A percentile compares a stretch with the other conserved stretches of the same genome.
phyloP scores from a whole-genome alignment of 2,888 invertebrate genomes.

The Empis stercorea region DNA sequence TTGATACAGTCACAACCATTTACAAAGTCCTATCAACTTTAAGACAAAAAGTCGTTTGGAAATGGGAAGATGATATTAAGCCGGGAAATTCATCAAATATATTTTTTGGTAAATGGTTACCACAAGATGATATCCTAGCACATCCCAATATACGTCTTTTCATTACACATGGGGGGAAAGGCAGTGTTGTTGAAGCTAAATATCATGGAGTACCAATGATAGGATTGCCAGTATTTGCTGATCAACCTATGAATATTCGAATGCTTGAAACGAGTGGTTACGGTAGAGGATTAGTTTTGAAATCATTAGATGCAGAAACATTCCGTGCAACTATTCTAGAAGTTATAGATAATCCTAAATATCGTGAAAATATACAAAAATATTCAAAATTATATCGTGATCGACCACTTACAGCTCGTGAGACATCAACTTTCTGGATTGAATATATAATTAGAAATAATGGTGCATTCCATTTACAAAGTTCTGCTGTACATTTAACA shows the following conservation, averaged over 20 bases:
- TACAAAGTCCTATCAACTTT: slow-evolving; percentile 43
- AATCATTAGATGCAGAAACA: slow-evolving; percentile 9
- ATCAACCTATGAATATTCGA: slow-evolving; percentile 63
- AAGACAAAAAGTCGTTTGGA: slow-evolving; percentile 53
- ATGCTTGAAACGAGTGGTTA: slow-evolving; percentile 52
- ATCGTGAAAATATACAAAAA: slow-evolving; percentile 25
- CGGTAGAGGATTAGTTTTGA: slow-evolving; percentile 15
- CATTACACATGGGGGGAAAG: slow-evolving; percentile 42
- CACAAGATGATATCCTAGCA: slow-evolving; percentile 59
- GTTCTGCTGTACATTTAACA: slow-evolving; percentile 35
- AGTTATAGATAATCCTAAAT: slow-evolving; percentile 18
- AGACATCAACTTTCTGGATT: slow-evolving; percentile 43
- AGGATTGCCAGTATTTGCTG: slow-evolving; percentile 62
- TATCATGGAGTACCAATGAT: slow-evolving; percentile 65
- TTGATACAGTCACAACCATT: slow-evolving; percentile 39
- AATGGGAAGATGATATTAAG: slow-evolving; percentile 45
- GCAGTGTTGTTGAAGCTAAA: slow-evolving; percentile 64
- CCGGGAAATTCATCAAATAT: slow-evolving; percentile 35
- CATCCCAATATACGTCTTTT: slow-evolving; percentile 48
- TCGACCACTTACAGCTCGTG: slow-evolving; percentile 39
- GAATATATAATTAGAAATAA: slow-evolving; percentile 43
- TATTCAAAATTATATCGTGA: slow-evolving; percentile 39
- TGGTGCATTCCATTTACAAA: slow-evolving; percentile 40
- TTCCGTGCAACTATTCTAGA: slow-evolving; percentile 17
- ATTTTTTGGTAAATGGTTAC: slow-evolving; percentile 34